Conservation (phyloP, 2,888 invertebrate species). For the Melieria picta region DNA sequence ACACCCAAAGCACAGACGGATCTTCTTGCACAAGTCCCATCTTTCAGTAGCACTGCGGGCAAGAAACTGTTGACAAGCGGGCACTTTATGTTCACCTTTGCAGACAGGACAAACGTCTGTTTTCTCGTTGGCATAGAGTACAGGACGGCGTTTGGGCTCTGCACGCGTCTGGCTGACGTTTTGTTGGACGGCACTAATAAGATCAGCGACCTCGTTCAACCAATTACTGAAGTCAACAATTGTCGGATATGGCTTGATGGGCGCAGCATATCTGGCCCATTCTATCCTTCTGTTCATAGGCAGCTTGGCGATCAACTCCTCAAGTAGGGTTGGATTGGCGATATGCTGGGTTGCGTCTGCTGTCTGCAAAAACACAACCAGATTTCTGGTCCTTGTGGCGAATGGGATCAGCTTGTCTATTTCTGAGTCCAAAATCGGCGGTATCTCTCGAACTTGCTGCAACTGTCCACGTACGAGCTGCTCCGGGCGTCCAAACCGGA, state of each 20-base stretch:
- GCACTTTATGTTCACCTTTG: too few species aligned
- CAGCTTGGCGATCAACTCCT: conserved; percentile 35
- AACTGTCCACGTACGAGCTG: conserved; percentile 32
- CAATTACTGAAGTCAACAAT: too few species aligned
- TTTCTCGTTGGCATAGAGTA: too few species aligned
- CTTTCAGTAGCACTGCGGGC: too few species aligned
- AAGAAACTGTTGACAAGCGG: too few species aligned
- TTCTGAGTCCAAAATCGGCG: conserved; percentile 21
- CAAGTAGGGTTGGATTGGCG: conserved; percentile 37
- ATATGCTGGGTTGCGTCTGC: conserved; percentile 37
- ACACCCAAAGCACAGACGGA: too few species aligned
- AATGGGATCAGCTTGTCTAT: conserved; percentile 33
- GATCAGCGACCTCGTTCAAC: too few species aligned
- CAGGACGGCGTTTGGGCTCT: too few species aligned
- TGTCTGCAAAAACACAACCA: conserved; percentile 33
- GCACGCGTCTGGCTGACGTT: too few species aligned
- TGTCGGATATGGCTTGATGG: conserved; percentile 20
- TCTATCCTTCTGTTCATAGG: conserved; percentile 37
- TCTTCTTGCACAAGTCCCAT: too few species aligned
- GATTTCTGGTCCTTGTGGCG: conserved; percentile 36
- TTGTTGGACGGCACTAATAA: too few species aligned
- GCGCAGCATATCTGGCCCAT: conserved; percentile 33
- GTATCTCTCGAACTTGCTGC: conserved; percentile 20
- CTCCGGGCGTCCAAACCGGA: conserved; percentile 40
- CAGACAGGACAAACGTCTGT: too few species aligned